Base-by-base conservation (phyloP, 2,797 vertebrate species). In the Zalophus californianus region DNA sequence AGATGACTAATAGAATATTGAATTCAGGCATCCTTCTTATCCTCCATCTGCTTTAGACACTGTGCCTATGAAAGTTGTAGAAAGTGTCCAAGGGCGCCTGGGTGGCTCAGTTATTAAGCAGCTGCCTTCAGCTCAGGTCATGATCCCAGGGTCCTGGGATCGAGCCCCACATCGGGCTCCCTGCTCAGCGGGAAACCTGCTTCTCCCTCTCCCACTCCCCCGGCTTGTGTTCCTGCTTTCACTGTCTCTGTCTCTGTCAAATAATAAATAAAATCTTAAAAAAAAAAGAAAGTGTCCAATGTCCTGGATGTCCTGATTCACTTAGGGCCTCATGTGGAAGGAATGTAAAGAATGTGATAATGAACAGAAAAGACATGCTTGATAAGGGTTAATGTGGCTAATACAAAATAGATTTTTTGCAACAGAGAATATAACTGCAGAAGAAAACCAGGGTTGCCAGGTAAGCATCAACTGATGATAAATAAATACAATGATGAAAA, bases 401-500 rank as follows among this genome's bases (percentile, higher is more conserved):
- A 3, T 68, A 12, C 18, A 88, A 80, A 91, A 70, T 38, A 68
- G 20, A n/a, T 14, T 32, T 68, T 60, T 72, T 80, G 14, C 21
- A 64, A 56, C 11, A 95, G 70, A 18, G 86, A 96, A 92, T 32
- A 72, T 21, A 68, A 90, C 48, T 91, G 5, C 25, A 68, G 18
- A 82, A 77, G n/a, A 86, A 88, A 96, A 88, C 1, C 38, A 62
- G 27, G 1, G 5, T 72, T 86, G 8, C 41, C 29, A 15, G 23
- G 6, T 80, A 87, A 90, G 21, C 35, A 90, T 68, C 52, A 86
- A 52, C 79, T 75, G 14, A 62, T 3, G 70, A 82, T 66, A 90
- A 79, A 77, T 66, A 90, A 95, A 82, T 20, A 73, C n/a, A 85
- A 8, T 56, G 27, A 84, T 93, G 14, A 58, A 89, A 94, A 56